phyloP scores from a whole-genome alignment of 2,888 invertebrate genomes.

The Athalia cordata region DNA sequence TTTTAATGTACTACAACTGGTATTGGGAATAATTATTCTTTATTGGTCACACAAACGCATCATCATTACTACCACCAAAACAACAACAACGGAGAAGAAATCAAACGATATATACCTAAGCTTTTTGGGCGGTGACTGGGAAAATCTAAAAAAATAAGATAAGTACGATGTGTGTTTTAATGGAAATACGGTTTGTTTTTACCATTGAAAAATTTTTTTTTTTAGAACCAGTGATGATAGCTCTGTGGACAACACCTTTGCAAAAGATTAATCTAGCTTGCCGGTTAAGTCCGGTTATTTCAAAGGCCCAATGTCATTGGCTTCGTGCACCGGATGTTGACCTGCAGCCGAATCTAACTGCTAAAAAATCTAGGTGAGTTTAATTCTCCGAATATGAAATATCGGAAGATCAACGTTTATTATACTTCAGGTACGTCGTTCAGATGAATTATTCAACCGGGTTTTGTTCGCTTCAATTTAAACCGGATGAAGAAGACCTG shows the following conservation, averaged over 20 bases:
- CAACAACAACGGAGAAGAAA: background rate
- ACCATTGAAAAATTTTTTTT: conserved; percentile 58
- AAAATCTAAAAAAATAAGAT: conserved; percentile 24
- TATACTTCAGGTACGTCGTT: conserved; percentile 59
- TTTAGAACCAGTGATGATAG: conserved; percentile 68
- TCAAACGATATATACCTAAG: conserved; percentile 9
- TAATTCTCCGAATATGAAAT: background rate
- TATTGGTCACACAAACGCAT: too few relatives aligned
- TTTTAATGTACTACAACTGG: too few relatives aligned
- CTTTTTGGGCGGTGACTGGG: conserved; percentile 51
- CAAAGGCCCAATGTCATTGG: conserved; percentile 67
- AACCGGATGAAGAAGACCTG: conserved; percentile 65
- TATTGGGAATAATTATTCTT: too few relatives aligned
- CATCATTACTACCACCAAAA: background rate
- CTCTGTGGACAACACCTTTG: conserved; percentile 67
- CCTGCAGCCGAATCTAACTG: conserved; percentile 56
- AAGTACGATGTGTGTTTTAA: conserved; percentile 23
- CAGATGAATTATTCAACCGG: conserved; percentile 67
- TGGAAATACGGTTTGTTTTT: background rate
- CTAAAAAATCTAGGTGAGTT: conserved; percentile 44
- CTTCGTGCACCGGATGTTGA: conserved; percentile 62
- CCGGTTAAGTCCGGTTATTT: conserved; percentile 58
- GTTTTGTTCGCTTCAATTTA: conserved; percentile 67
- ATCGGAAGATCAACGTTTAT: background rate
- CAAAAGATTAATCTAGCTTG: conserved; percentile 69